A percentile compares a stretch with the other conserved stretches of the same genome.
These are phyloP conservation scores for Coenonympha glycerion DNA, from an alignment of 2,888 invertebrate species.

Conservation along the genomic window DNA sequence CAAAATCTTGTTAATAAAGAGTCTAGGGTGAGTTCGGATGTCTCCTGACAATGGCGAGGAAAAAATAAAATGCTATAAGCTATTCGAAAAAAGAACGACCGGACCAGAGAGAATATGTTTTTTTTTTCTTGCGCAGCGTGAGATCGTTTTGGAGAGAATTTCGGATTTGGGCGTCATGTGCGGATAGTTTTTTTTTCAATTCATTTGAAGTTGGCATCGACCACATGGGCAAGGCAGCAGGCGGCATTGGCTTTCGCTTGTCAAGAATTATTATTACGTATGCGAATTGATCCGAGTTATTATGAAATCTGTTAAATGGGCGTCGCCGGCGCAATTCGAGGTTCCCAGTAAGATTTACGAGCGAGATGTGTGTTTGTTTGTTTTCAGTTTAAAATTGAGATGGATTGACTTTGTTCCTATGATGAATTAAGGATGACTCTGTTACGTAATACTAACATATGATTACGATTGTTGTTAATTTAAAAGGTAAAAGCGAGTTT, in stretches of 20 bases:
- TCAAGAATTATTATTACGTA: conserved; percentile 51
- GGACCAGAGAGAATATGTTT: conserved; percentile 37
- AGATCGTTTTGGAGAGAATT: conserved; percentile 71
- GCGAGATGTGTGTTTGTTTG: conserved; percentile 44
- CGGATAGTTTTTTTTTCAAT: conserved; percentile 42
- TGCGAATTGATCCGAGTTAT: conserved; percentile 43
- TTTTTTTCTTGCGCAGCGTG: conserved; percentile 69
- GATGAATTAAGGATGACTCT: not conserved
- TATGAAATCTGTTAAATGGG: conserved; percentile 49
- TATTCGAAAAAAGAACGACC: conserved; percentile 56
- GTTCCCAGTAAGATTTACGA: conserved; percentile 41
- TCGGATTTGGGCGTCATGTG: conserved; percentile 69
- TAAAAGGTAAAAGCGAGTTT: no score
- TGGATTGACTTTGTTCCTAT: conserved; percentile 11
- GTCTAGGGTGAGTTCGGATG: conserved; percentile 42
- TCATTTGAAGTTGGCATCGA: conserved; percentile 38
- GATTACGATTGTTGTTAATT: no score
- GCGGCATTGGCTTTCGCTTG: conserved; percentile 40
- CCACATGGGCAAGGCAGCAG: conserved; percentile 47
- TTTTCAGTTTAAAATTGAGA: conserved; percentile 41
- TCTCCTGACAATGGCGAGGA: conserved; percentile 47
- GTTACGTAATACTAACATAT: no score
- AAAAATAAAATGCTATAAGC: conserved; percentile 47
- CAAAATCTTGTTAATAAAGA: conserved; percentile 75
- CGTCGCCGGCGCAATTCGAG: conserved; percentile 41